Conservation (phyloP, 2,113 vertebrate species). For the Plecotus auritus region DNA sequence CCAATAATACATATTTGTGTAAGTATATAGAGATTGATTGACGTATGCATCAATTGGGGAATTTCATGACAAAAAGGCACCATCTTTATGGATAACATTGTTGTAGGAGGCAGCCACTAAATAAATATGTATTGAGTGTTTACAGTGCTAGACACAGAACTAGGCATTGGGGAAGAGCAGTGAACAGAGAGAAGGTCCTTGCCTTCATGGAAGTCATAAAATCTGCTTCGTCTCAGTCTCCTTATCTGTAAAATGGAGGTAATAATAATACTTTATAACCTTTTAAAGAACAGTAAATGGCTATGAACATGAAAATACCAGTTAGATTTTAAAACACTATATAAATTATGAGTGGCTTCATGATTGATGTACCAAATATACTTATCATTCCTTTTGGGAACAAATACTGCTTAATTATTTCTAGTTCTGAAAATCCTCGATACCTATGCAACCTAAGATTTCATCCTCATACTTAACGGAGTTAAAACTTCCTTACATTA, state of each 20-base stretch:
- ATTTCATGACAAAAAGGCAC: not conserved
- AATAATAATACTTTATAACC: not conserved
- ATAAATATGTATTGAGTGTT: not conserved
- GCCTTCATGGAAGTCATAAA: not conserved
- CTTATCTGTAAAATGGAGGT: not conserved
- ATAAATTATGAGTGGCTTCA: not conserved
- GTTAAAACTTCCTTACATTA: not conserved
- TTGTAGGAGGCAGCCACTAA: not conserved
- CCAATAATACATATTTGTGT: not conserved
- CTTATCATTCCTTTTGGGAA: not conserved
- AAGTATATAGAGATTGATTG: not conserved
- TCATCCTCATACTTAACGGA: not conserved
- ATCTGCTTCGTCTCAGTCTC: not conserved
- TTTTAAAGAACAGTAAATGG: not conserved
- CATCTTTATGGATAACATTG: not conserved
- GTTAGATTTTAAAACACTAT: not conserved
- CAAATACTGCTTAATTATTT: constrained; percentile 9
- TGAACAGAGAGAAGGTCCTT: not conserved
- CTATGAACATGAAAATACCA: not conserved
- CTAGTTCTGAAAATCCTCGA: not conserved
- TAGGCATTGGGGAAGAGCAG: not conserved
- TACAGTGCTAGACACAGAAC: not conserved
- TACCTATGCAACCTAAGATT: not conserved
- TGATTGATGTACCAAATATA: not conserved
- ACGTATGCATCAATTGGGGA: not conserved